phyloP scores from a whole-genome alignment of 2,797 vertebrate genomes.

The Alcedo atthis region DNA sequence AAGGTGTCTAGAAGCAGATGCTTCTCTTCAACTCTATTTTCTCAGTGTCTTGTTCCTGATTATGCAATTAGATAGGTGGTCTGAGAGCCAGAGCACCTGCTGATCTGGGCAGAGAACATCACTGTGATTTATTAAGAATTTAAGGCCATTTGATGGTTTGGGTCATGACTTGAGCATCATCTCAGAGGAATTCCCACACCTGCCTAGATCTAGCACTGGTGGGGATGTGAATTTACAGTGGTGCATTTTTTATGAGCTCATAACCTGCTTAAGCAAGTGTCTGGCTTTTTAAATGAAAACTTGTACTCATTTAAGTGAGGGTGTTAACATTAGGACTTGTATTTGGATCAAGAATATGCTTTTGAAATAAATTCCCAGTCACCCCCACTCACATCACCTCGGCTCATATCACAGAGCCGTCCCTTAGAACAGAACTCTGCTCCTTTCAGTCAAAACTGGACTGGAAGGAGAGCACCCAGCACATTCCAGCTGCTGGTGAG shows the following conservation, averaged over 20 bases:
- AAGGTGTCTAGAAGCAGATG: neutral
- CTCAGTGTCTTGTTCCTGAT: neutral
- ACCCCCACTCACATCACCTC: neutral
- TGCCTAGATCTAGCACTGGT: neutral
- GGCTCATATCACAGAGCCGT: neutral
- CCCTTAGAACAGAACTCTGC: accelerated
- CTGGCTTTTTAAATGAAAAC: neutral
- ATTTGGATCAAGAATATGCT: neutral
- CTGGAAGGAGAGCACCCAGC: neutral
- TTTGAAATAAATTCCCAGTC: neutral
- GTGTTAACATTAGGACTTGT: neutral
- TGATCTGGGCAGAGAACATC: neutral
- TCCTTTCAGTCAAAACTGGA: neutral
- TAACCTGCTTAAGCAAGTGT: neutral
- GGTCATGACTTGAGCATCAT: neutral
- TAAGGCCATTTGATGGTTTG: neutral
- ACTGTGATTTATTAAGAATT: neutral
- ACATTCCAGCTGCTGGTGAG: neutral
- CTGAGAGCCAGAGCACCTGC: neutral
- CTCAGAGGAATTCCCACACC: neutral
- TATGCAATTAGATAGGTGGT: neutral
- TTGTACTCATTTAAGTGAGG: neutral
- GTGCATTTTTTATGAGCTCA: neutral
- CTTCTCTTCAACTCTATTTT: slow-evolving; percentile 1
- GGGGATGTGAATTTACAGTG: neutral